Evolutionary conservation across 1,140 invertebrate species (phyloP).

Genomic region (Apocrypta bakeri): DNA sequence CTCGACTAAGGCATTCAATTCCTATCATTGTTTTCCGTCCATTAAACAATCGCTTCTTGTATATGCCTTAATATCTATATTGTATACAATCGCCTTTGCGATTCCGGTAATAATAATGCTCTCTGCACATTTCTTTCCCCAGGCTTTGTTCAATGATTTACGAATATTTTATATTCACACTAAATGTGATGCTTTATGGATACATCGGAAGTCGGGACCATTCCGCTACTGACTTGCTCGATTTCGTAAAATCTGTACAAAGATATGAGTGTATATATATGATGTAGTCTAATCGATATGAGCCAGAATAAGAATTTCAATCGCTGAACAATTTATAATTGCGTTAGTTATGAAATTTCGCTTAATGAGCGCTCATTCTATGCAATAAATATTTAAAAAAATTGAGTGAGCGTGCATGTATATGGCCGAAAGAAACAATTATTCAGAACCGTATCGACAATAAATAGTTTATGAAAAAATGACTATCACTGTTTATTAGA

Average conservation of each 20-base stretch:
- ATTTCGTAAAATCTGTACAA: constrained; percentile 27
- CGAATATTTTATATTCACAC: constrained; percentile 14
- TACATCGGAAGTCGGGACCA: neutral
- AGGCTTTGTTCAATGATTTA: constrained; percentile 12
- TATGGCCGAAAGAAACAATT: neutral
- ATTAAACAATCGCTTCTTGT: neutral
- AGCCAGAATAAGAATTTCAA: constrained; percentile 11
- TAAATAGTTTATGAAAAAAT: constrained; percentile 45
- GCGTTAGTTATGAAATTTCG: neutral
- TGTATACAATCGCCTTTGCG: neutral
- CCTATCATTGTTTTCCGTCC: neutral
- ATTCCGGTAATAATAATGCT: constrained; percentile 23
- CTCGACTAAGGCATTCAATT: constrained; percentile 30
- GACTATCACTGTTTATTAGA: constrained; percentile 15
- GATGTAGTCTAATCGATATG: neutral
- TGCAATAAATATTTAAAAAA: too few relatives aligned
- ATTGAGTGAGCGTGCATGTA: too few relatives aligned
- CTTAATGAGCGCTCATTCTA: neutral
- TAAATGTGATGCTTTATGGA: neutral
- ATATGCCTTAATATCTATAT: constrained; percentile 2
- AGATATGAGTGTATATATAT: neutral
- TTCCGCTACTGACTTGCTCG: constrained; percentile 26
- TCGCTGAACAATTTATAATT: neutral
- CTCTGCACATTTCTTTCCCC: neutral
- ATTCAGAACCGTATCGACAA: neutral